A percentile compares a stretch with the other conserved stretches of the same genome.
These are phyloP conservation scores for Neodiprion virginianus DNA, from an alignment of 1,140 invertebrate genomes.

Conservation along the genomic window DNA sequence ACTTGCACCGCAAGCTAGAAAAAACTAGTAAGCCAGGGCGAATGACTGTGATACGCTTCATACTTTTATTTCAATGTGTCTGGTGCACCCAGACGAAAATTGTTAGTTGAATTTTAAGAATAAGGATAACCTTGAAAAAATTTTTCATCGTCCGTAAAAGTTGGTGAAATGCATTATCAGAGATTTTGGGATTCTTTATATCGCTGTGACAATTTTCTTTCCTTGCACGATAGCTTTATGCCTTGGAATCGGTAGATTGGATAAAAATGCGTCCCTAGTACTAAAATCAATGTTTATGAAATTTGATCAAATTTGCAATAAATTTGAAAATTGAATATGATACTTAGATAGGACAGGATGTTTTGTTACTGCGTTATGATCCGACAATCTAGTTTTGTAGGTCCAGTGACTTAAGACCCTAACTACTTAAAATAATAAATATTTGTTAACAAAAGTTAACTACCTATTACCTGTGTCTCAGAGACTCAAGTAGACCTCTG, in stretches of 20 bases:
- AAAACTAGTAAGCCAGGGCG: neutral
- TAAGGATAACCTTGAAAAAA: neutral
- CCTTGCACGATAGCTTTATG: too few relatives aligned
- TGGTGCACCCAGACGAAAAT: neutral
- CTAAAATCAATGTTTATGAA: too few relatives aligned
- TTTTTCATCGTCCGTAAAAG: neutral
- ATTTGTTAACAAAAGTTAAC: conserved; percentile 42
- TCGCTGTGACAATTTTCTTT: too few relatives aligned
- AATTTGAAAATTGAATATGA: neutral
- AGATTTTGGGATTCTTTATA: too few relatives aligned
- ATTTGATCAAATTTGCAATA: too few relatives aligned
- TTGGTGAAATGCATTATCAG: too few relatives aligned
- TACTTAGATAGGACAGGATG: neutral
- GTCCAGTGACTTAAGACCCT: conserved; percentile 44
- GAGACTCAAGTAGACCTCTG: conserved; percentile 35
- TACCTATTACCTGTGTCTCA: conserved; percentile 33
- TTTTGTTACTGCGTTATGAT: conserved; percentile 19
- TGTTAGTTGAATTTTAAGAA: conserved; percentile 4
- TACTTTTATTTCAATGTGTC: neutral
- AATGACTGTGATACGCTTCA: neutral
- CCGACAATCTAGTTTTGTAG: conserved; percentile 30
- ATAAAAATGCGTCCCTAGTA: too few relatives aligned
- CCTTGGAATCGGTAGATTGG: too few relatives aligned
- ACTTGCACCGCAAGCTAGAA: neutral
- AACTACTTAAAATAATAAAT: conserved; percentile 36